Percentiles rank a stretch among this genome's conserved stretches.
Conservation (phyloP, 2,888 invertebrate species). For the Malthinus seriepunctatus region DNA sequence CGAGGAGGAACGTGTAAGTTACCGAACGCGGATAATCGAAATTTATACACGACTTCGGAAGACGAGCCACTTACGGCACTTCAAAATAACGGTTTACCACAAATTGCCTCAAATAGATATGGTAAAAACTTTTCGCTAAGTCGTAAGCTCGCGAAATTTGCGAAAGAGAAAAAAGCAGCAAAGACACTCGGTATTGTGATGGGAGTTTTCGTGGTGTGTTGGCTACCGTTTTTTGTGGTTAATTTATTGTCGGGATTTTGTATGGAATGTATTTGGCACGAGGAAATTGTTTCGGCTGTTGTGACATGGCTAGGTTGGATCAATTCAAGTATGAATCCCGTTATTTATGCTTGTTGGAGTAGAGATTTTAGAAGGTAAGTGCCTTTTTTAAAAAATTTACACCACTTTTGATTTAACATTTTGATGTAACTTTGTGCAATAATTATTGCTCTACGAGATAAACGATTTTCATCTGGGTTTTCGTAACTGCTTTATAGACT, state of each 20-base stretch:
- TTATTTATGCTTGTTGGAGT: conserved; percentile 98
- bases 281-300: conserved; percentile 84
- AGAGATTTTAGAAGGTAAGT: conserved; percentile 90
- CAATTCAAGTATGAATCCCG: conserved; percentile 95
- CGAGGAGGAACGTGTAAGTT: conserved; percentile 81
- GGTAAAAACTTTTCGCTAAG: conserved; percentile 89
- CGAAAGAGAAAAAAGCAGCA: conserved; percentile 97
- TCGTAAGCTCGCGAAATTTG: conserved; percentile 91
- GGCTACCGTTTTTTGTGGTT: conserved; percentile 96
- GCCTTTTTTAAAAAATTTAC: too few relatives aligned
- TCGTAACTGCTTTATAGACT: conserved; percentile 4
- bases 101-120: conserved; percentile 69
- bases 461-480: conserved; percentile 1
- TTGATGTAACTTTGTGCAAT: neutral
- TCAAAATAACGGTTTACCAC: conserved; percentile 77
- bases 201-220: conserved; percentile 96
- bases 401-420: too few relatives aligned
- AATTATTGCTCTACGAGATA: neutral
- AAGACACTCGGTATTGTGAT: conserved; percentile 96
- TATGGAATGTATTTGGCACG: conserved; percentile 82
- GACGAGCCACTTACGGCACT: conserved; percentile 77
- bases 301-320: conserved; percentile 96
- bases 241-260: conserved; percentile 91
- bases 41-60: conserved; percentile 64
- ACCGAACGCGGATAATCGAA: conserved; percentile 43